phyloP scores from a whole-genome alignment of 2,888 invertebrate species.

The Mactromeris polynyma region DNA sequence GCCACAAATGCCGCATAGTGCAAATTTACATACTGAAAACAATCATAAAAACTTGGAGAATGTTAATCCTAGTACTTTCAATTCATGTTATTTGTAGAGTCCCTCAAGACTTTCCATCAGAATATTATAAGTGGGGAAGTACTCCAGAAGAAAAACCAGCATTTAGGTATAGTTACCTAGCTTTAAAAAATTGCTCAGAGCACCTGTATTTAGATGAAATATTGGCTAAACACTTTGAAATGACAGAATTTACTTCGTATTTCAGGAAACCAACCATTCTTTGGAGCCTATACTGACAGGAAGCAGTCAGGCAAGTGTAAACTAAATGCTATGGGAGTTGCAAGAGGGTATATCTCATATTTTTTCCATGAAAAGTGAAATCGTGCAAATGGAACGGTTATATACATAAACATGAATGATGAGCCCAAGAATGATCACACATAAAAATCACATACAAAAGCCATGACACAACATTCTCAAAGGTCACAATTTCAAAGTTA shows the following conservation, averaged over 20 bases:
- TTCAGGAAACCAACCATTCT: not conserved
- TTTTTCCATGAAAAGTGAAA: no score
- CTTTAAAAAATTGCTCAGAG: not conserved
- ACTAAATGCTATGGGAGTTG: no score
- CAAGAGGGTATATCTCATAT: no score
- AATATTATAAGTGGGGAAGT: conserved; percentile 5
- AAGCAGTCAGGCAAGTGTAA: no score
- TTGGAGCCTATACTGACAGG: not conserved
- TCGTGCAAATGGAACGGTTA: no score
- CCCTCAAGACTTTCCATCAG: not conserved
- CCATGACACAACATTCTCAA: no score
- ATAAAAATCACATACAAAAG: no score
- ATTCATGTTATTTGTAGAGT: conserved; percentile 14
- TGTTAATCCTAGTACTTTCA: not conserved
- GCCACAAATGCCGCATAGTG: not conserved
- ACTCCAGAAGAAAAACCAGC: not conserved
- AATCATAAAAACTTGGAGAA: conserved; percentile 17
- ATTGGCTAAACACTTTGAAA: not conserved
- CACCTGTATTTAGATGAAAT: not conserved
- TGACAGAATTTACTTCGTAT: not conserved
- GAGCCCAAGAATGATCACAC: no score
- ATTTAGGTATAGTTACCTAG: not conserved
- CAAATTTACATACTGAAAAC: conserved; percentile 2
- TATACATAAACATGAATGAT: no score
- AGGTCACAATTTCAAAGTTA: no score